These are phyloP conservation scores for Saccostrea glomerata DNA, from an alignment of 1,140 invertebrate species.

Conservation along the genomic window DNA sequence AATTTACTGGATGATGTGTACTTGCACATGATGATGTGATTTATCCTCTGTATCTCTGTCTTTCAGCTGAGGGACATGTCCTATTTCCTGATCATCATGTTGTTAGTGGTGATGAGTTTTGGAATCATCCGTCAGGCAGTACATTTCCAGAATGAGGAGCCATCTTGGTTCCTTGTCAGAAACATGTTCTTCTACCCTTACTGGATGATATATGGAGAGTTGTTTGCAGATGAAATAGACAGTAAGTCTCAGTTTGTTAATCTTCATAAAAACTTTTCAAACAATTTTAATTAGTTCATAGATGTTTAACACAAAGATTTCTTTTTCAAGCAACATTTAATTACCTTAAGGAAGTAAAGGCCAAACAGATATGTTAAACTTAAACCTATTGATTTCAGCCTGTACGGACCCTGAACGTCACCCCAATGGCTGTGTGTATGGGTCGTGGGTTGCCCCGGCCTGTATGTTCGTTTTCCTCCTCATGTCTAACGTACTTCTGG, in stretches of 20 bases:
- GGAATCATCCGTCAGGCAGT: conserved; percentile 96
- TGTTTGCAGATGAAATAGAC: conserved; percentile 94
- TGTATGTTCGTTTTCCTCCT: conserved; percentile 97
- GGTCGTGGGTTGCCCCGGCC: conserved; percentile 94
- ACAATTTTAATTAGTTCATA: not conserved
- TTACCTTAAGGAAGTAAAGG: not conserved
- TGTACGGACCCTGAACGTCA: conserved; percentile 64
- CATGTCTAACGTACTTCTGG: conserved; percentile 96
- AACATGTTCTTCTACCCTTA: conserved; percentile 97
- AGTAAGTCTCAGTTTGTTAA: conserved; percentile 73
- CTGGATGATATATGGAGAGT: conserved; percentile 99
- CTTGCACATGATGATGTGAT: not conserved
- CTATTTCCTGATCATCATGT: conserved; percentile 96
- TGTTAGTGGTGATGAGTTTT: conserved; percentile 97
- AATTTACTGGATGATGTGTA: not conserved
- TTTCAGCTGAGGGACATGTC: conserved; percentile 80
- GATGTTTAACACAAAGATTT: not conserved
- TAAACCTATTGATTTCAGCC: conserved; percentile 59
- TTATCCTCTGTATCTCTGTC: not conserved
- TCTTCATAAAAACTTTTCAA: not conserved
- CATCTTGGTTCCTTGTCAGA: conserved; percentile 90
- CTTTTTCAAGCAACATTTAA: not conserved
- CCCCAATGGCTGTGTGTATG: conserved; percentile 86
- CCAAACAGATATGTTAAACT: not conserved
- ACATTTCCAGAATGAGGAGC: conserved; percentile 91